Evolutionary conservation across 2,888 invertebrate species (phyloP), one percentile per base, ranked within the genome.

Genomic region (Drosophila tripunctata): DNA sequence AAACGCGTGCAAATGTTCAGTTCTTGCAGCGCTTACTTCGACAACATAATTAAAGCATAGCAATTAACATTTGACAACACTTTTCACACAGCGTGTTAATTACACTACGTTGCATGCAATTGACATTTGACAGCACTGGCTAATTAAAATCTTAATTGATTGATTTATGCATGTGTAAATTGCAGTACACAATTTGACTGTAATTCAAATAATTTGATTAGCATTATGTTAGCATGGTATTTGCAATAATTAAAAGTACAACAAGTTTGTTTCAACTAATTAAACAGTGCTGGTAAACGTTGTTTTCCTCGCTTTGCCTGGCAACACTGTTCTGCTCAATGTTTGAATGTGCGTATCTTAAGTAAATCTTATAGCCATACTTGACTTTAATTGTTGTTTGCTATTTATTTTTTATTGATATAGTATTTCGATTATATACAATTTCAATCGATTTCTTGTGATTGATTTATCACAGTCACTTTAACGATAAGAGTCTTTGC

Each of bases 401-500:
- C 38, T 41, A 40, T 22, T n/a, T n/a, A n/a, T n/a, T n/a, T n/a
- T 33, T 50, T 43, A 67, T 68, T 64, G 51, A 64, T 52, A 12
- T 15, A 30, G 36, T 19, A 24, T 36, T 65, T 19, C 36, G 47
- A 45, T 66, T 64, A 31, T 24, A 41, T 56, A 31, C 31, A n/a
- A 36, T 61, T 66, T 58, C 65, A 50, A 65, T 73, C 57, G 65
- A 27, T 71, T 41, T 40, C 55, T 30, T 40, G 51, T 76, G 75
- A 75, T 75, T 75, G 76, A 69, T 80, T 80, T 78, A 80, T 56
- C 40, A 55, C 45, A 50, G 51, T 72, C 48, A 54, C 41, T 48
- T 54, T 33, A 45, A 48, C 45, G 76, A 78, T 77, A 78, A 70
- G 45, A 58, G 22, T 45, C 17, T 43, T 38, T 52, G 22, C 30